phyloP scores from a whole-genome alignment of 1,140 invertebrate species.

The Thalassaphorura encarpata region DNA sequence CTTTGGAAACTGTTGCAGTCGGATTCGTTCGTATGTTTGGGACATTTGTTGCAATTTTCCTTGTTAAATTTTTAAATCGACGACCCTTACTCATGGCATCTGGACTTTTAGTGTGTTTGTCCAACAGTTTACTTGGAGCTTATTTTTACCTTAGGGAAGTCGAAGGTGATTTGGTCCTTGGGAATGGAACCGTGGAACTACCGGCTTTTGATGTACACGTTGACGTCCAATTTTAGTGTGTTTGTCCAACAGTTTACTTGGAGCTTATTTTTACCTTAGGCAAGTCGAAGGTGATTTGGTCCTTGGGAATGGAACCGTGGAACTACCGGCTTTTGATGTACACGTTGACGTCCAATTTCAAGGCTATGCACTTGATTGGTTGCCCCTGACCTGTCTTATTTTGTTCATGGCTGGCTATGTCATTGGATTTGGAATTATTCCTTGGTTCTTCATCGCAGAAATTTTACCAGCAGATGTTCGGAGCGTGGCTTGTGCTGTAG shows the following conservation, averaged over 20 bases:
- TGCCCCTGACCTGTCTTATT: conserved; percentile 31
- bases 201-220: neutral
- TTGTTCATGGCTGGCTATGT: conserved; percentile 31
- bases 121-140: conserved; percentile 26
- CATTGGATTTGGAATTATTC: conserved; percentile 37
- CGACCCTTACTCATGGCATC: conserved; percentile 32
- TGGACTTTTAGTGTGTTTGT: conserved; percentile 29
- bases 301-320: neutral
- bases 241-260: conserved; percentile 24
- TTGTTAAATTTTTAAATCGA: conserved; percentile 40
- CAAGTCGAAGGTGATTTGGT: conserved; percentile 4
- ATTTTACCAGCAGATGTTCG: conserved; percentile 21
- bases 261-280: conserved; percentile 33
- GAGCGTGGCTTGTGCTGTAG: conserved; percentile 13
- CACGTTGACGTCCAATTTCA: conserved; percentile 1
- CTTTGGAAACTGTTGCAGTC: conserved; percentile 30
- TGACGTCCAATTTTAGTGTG: conserved; percentile 18
- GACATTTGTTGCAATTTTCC: conserved; percentile 32
- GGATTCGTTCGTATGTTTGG: conserved; percentile 31
- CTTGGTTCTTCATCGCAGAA: conserved; percentile 25
- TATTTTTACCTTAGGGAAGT: conserved; percentile 33
- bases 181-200: neutral
- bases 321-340: too few relatives aligned
- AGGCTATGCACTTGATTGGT: conserved; percentile 27
- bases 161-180: neutral